Conservation (phyloP, 1,140 invertebrate species). For the Ridgeia piscesae region DNA sequence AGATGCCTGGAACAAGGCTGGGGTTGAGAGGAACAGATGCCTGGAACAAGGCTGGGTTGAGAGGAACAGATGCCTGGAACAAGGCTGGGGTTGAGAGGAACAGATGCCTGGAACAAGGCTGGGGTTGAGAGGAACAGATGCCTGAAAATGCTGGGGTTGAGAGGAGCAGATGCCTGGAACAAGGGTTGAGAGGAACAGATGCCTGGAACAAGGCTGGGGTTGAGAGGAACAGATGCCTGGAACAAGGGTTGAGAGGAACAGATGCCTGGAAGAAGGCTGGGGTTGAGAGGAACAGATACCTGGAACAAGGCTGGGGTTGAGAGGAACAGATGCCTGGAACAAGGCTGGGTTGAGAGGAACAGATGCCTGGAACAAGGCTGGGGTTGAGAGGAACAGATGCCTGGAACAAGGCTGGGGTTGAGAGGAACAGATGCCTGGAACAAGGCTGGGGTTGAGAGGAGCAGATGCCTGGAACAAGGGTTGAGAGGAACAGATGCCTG, state of each 20-base stretch:
- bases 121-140: background rate
- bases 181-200: background rate
- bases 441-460: background rate
- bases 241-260: background rate
- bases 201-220: background rate
- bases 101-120: background rate
- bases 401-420: background rate
- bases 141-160: background rate
- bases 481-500: background rate
- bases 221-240: background rate
- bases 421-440: background rate
- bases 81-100: background rate
- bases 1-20: background rate
- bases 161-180: no score
- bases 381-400: background rate
- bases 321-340: background rate
- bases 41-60: background rate
- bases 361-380: background rate
- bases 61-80: background rate
- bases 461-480: no score
- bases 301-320: background rate
- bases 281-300: background rate
- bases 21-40: background rate
- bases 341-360: background rate
- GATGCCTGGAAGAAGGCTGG: background rate